Evolutionary conservation across 2,113 vertebrate genomes (phyloP), one percentile per base, ranked within the genome.

Genomic region (Leucopsar rothschildi): DNA sequence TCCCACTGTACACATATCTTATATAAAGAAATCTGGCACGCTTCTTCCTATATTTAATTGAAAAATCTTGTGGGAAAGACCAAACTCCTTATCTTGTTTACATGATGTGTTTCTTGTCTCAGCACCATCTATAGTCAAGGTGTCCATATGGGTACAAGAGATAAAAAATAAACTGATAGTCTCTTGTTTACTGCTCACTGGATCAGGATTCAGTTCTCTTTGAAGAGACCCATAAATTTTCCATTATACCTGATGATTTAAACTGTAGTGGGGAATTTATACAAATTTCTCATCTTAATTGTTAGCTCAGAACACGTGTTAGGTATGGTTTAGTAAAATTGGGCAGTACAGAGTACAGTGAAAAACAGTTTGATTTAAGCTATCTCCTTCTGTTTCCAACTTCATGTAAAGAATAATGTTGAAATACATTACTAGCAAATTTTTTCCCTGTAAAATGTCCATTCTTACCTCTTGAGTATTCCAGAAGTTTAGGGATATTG

Each of bases 161-260:
- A 96, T 97, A 96, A 94, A 39, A 24, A 79, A 37, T 60, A 45
- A 60, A 44, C 53, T 42, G n/a, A 20, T 73, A 53, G 63, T 68
- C 35, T 16, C 9, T 0, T 84, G 56, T 70, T 86, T 93, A 61
- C 65, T 56, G 28, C 47, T 52, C 4, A 3, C 35, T 60, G n/a
- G 66, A 15, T 73, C 39, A 19, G 47, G 52, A 44, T 91, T 86
- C 9, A 4, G 10, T 35, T 76, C 24, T 49, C 33, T 39, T 27
- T 59, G 23, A 37, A 70, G 24, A 56, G 39, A 82, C 9, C 9
- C 6, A 11, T 53, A 42, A 3, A 24, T 73, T 84, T 90, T 39
- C 69, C 5, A 0, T 63, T 55, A 27, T 6, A 44, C 14, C 23
- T 66, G 14, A 47, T 10, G 12, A 77, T 45, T 70, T 71, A 63